A percentile compares a stretch with the other conserved stretches of the same genome.
Evolutionary conservation across 2,113 vertebrate species (phyloP).

Genomic region (Myiozetetes cayanensis): DNA sequence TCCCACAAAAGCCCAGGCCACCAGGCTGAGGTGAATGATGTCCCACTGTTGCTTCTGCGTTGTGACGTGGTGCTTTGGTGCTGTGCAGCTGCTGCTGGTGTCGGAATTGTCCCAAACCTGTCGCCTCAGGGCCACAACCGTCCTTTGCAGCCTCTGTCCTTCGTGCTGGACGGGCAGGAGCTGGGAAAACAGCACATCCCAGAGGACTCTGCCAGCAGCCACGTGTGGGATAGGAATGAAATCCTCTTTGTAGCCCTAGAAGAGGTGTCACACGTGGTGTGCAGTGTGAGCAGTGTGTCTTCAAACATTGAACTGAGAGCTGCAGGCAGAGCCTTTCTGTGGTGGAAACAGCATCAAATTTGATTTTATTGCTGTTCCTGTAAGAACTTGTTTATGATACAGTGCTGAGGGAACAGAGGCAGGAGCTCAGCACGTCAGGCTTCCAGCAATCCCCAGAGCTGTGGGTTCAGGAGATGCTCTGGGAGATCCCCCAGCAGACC

Average conservation of each 20-base stretch:
- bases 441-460: not conserved
- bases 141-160: not conserved
- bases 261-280: not conserved
- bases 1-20: slow-evolving; percentile 12
- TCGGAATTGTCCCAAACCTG: not conserved
- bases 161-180: not conserved
- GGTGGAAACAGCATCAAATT: not conserved
- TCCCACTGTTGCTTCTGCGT: not conserved
- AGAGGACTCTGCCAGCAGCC: not conserved
- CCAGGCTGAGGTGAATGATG: slow-evolving; percentile 48
- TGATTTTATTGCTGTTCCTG: not conserved
- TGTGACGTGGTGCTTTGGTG: not conserved
- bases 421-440: accelerated
- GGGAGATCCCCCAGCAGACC: not conserved
- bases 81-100: not conserved
- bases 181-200: not conserved
- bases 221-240: not conserved
- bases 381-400: not conserved
- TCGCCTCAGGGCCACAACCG: not conserved
- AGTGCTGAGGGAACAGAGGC: not conserved
- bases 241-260: not conserved
- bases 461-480: not conserved
- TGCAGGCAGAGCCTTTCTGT: not conserved
- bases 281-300: not conserved
- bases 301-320: not conserved